Percentiles rank a stretch among this genome's conserved stretches.
phyloP scores from a whole-genome alignment of 2,888 invertebrate species.

The Chironomus tentans region DNA sequence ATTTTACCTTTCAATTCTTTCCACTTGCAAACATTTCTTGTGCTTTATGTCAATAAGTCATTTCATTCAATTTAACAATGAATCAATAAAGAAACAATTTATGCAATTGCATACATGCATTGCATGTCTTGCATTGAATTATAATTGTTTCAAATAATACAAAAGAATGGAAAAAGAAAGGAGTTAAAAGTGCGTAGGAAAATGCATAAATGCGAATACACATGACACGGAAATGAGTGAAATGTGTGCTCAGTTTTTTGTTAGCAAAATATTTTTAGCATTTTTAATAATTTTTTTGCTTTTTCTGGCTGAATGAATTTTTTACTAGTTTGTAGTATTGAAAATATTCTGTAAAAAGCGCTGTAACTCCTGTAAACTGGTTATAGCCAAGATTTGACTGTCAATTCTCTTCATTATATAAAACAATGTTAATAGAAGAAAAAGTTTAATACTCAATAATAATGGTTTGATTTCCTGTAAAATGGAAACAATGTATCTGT shows the following conservation, averaged over 20 bases:
- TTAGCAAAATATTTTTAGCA: too few relatives aligned
- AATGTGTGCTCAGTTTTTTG: not conserved
- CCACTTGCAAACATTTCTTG: not conserved
- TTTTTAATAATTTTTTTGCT: too few relatives aligned
- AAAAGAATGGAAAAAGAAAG: not conserved
- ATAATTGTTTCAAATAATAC: not conserved
- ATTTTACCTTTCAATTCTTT: not conserved
- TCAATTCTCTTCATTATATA: too few relatives aligned
- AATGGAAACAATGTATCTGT: not conserved
- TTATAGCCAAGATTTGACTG: too few relatives aligned
- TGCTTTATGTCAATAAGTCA: slow-evolving; percentile 8
- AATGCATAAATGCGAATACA: not conserved
- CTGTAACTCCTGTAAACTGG: too few relatives aligned
- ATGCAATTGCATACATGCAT: not conserved
- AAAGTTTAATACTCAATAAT: not conserved
- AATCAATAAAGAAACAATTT: not conserved
- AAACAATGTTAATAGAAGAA: too few relatives aligned
- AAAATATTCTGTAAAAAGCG: too few relatives aligned
- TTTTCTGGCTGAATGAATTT: not conserved
- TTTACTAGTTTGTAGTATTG: too few relatives aligned
- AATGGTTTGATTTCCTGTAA: not conserved
- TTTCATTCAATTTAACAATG: not conserved
- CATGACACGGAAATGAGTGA: not conserved
- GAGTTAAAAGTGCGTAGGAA: not conserved
- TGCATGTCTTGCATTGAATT: not conserved